These are phyloP conservation scores for Sinodicranocentrus sp. DNA, from an alignment of 2,888 invertebrate genomes.

Conservation along the genomic window DNA sequence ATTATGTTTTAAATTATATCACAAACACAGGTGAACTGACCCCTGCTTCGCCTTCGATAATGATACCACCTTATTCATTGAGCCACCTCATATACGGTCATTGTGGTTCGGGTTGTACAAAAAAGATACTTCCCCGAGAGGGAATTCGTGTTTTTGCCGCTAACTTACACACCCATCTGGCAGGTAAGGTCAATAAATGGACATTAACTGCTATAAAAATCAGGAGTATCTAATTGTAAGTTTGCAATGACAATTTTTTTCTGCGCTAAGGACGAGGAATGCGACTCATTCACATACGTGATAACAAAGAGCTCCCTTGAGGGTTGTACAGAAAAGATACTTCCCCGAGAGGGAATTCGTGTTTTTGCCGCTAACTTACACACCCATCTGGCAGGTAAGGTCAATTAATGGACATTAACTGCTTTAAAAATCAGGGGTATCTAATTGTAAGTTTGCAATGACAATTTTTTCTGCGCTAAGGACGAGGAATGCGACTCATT, in stretches of 20 bases:
- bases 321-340: conserved; percentile 38
- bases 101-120: conserved; percentile 30
- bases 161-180: conserved; percentile 60
- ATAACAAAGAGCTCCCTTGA: conserved; percentile 46
- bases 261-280: conserved; percentile 30
- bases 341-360: conserved; percentile 44
- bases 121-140: conserved; percentile 28
- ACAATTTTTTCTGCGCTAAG: conserved; percentile 3
- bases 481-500: conserved; percentile 26
- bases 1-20: no score
- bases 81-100: not conserved
- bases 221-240: not conserved
- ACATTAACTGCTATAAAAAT: not conserved
- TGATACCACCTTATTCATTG: not conserved
- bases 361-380: conserved; percentile 49
- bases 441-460: no score
- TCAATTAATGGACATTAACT: not conserved
- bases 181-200: conserved; percentile 16
- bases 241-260: not conserved
- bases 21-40: not conserved
- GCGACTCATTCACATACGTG: conserved; percentile 43
- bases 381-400: conserved; percentile 59
- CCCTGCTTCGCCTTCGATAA: not conserved
- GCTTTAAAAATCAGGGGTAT: not conserved
- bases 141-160: conserved; percentile 50